A percentile compares a stretch with the other conserved stretches of the same genome.
Evolutionary conservation across 2,797 vertebrate species (phyloP).

Genomic region (Acanthurus tractus): DNA sequence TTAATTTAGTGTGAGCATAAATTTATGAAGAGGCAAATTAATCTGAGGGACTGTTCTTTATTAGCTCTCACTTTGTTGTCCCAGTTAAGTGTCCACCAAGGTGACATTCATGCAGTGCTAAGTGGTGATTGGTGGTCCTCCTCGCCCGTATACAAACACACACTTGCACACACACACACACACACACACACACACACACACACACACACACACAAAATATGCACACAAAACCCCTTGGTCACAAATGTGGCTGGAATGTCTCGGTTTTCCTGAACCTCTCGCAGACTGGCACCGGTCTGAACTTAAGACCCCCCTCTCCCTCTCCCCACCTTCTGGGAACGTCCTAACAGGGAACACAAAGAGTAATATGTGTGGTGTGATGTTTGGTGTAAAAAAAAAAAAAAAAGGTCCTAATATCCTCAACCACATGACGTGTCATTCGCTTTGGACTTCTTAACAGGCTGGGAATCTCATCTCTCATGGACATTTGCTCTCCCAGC

Average conservation of each 20-base stretch:
- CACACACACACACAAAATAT: slow-evolving; percentile 13
- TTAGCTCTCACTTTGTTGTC: slow-evolving; percentile 3
- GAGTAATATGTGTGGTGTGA: slow-evolving; percentile 32
- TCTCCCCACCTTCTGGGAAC: slow-evolving; percentile 66
- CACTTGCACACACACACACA: slow-evolving; percentile 37
- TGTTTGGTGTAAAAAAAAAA: too few species aligned
- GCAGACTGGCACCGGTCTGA: slow-evolving; percentile 77
- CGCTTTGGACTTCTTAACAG: slow-evolving; percentile 46
- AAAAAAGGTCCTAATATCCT: slow-evolving; percentile 25
- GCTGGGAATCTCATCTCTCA: slow-evolving; percentile 39
- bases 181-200: slow-evolving; percentile 30
- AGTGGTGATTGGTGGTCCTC: slow-evolving; percentile 64
- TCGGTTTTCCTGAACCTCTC: slow-evolving; percentile 66
- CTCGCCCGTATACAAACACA: slow-evolving; percentile 12
- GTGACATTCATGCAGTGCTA: slow-evolving; percentile 73
- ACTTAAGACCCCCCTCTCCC: slow-evolving; percentile 49
- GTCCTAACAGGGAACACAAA: slow-evolving; percentile 55
- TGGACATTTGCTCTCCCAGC: slow-evolving; percentile 17
- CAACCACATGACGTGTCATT: slow-evolving; percentile 51
- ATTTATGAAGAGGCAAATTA: slow-evolving; percentile 1
- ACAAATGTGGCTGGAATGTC: slow-evolving; percentile 74
- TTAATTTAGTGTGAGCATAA: slow-evolving; percentile 24
- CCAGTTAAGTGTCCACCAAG: slow-evolving; percentile 58
- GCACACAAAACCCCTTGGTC: slow-evolving; percentile 38
- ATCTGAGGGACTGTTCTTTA: slow-evolving; percentile 18